Evolutionary conservation across 2,113 vertebrate genomes (phyloP).

Genomic region (Alethe diademata): DNA sequence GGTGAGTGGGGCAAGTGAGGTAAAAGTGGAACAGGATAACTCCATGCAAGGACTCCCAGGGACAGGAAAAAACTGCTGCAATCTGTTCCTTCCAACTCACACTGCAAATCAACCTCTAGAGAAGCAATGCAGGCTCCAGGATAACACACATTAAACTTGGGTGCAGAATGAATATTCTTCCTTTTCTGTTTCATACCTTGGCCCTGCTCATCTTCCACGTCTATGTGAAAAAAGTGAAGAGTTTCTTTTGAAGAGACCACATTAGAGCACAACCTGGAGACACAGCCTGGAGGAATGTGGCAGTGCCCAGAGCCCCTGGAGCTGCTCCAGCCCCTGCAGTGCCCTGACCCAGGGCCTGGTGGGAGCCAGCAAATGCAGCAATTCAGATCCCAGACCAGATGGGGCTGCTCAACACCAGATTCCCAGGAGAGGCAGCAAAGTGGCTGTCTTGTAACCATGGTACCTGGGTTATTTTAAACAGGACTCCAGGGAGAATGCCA

Average conservation of each 20-base stretch:
- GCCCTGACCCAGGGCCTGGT: neutral
- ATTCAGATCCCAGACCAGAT: neutral
- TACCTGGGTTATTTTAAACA: constrained; percentile 35
- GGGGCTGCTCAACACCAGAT: neutral
- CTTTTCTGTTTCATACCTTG: neutral
- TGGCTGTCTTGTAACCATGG: constrained; percentile 46
- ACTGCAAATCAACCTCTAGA: neutral
- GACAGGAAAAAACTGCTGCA: neutral
- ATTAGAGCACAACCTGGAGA: neutral
- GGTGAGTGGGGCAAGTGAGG: neutral
- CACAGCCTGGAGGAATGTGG: rapidly evolving
- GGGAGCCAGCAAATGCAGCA: neutral
- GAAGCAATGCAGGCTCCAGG: neutral
- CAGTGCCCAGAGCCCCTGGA: neutral
- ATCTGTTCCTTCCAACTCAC: neutral
- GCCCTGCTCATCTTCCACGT: neutral
- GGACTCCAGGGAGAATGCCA: constrained; percentile 9
- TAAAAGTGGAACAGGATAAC: neutral
- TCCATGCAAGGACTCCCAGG: neutral
- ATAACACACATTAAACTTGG: neutral
- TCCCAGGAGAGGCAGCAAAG: neutral
- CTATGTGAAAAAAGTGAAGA: neutral
- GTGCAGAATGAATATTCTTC: neutral
- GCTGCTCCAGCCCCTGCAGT: neutral
- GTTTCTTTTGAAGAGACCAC: neutral